These are phyloP conservation scores for Theristicus caerulescens DNA, from an alignment of 2,113 vertebrate species.

Conservation along the genomic window DNA sequence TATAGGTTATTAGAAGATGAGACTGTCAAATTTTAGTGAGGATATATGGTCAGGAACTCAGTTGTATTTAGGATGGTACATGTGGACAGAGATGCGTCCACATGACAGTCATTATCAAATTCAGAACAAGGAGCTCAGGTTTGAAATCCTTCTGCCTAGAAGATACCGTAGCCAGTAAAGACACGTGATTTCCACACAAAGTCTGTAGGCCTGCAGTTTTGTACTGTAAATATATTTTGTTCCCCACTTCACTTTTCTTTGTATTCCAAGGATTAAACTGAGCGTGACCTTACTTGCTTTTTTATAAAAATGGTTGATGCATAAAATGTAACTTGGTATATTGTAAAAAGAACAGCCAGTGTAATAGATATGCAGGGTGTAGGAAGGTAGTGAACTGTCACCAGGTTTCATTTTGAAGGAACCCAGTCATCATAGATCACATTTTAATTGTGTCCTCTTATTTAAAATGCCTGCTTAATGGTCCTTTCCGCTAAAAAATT, in stretches of 20 bases:
- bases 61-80: neutral
- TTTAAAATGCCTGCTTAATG: neutral
- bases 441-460: neutral
- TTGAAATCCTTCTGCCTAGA: neutral
- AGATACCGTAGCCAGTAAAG: neutral
- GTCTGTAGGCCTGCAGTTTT: neutral
- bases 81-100: neutral
- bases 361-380: neutral
- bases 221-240: no score
- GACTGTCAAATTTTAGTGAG: neutral
- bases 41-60: neutral
- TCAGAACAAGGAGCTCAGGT: neutral
- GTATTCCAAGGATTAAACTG: neutral
- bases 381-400: neutral
- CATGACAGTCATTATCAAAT: neutral
- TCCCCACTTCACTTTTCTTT: neutral
- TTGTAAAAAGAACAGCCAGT: neutral
- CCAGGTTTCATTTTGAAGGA: neutral
- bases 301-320: neutral
- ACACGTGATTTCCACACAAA: accelerated
- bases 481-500: neutral
- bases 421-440: neutral
- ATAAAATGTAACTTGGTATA: neutral
- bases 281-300: neutral
- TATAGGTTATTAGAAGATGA: neutral